Evolutionary conservation across 2,888 invertebrate genomes (phyloP).

Genomic region (Oxyteleia sp.): DNA sequence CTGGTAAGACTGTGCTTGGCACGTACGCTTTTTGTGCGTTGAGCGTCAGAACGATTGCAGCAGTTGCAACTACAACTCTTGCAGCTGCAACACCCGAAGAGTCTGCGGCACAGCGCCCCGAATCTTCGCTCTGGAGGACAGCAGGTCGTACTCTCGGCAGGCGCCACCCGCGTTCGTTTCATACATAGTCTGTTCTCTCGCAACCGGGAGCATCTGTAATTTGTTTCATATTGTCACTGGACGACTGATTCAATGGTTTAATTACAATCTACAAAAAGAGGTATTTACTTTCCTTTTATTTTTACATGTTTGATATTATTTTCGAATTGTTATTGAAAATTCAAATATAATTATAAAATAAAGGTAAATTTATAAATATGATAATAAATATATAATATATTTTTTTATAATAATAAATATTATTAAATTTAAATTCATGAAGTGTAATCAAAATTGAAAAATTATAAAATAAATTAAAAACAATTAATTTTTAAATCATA

Average conservation of each 20-base stretch:
- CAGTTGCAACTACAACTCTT: constrained; percentile 60
- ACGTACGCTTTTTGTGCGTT: constrained; percentile 82
- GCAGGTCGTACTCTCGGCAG: constrained; percentile 80
- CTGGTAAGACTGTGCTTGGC: constrained; percentile 87
- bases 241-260: constrained; percentile 11
- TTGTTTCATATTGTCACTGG: constrained; percentile 29
- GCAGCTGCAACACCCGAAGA: constrained; percentile 75
- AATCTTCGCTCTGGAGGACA: constrained; percentile 84
- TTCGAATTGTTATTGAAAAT: too few species aligned
- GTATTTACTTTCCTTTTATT: too few species aligned
- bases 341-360: too few species aligned
- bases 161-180: constrained; percentile 80
- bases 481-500: too few species aligned
- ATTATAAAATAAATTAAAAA: too few species aligned
- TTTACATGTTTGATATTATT: too few species aligned
- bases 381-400: too few species aligned
- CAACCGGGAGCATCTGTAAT: constrained; percentile 77
- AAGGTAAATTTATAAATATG: too few species aligned
- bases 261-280: neutral
- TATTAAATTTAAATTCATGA: too few species aligned
- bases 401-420: too few species aligned
- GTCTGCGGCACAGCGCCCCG: constrained; percentile 81
- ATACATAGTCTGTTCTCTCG: constrained; percentile 80
- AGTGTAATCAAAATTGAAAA: too few species aligned
- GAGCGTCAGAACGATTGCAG: constrained; percentile 77